A percentile compares a stretch with the other conserved stretches of the same genome.
These are phyloP conservation scores for Psophia crepitans DNA, from an alignment of 2,113 vertebrate species.

Conservation along the genomic window DNA sequence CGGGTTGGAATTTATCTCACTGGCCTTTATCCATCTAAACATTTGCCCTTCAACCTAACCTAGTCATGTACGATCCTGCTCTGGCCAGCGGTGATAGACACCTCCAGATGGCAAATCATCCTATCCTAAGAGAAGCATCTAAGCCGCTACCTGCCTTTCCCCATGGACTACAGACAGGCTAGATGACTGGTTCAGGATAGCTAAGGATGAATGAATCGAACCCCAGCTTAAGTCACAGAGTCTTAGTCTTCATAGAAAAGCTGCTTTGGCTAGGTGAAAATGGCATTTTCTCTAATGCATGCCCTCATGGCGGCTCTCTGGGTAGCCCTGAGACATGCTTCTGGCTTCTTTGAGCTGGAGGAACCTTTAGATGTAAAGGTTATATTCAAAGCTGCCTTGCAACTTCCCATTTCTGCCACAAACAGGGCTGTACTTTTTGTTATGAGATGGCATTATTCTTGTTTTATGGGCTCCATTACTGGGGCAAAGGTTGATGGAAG, in stretches of 20 bases:
- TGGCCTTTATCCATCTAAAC: not conserved
- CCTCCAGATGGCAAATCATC: not conserved
- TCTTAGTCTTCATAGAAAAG: not conserved
- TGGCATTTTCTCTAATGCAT: not conserved
- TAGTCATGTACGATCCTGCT: not conserved
- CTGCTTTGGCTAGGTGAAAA: not conserved
- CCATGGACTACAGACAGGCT: not conserved
- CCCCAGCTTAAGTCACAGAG: not conserved
- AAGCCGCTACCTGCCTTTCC: not conserved
- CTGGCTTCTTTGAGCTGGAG: not conserved
- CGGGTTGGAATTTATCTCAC: not conserved
- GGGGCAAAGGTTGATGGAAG: slow-evolving; percentile 1
- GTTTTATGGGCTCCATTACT: not conserved
- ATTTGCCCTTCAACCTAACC: not conserved
- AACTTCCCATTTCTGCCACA: not conserved
- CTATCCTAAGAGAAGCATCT: not conserved
- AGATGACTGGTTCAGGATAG: not conserved
- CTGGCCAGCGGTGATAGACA: not conserved
- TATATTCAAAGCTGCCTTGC: not conserved
- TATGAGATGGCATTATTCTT: not conserved
- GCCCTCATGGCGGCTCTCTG: not conserved
- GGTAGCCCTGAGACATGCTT: not conserved
- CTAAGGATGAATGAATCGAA: not conserved
- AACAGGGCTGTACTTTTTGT: not conserved
- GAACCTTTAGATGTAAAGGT: not conserved